A percentile compares a stretch with the other conserved stretches of the same genome.
phyloP scores from a whole-genome alignment of 2,113 vertebrate genomes.

The Eidolon helvum region DNA sequence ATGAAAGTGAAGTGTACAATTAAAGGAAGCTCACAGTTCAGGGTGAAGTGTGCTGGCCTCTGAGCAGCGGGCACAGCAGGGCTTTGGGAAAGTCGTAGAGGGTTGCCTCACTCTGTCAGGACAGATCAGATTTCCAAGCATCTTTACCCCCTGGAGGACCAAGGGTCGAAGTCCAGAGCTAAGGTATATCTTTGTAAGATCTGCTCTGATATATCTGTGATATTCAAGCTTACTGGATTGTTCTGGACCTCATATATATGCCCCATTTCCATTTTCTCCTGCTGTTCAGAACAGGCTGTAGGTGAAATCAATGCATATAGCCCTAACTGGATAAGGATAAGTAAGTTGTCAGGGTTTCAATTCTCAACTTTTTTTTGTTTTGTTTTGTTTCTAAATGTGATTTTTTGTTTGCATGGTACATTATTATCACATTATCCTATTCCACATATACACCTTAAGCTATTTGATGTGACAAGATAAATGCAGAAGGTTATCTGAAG shows the following conservation, averaged over 20 bases:
- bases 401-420: background rate
- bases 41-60: constrained; percentile 81
- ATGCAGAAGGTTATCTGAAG: background rate
- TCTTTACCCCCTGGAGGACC: constrained; percentile 19
- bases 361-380: background rate
- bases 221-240: constrained; percentile 23
- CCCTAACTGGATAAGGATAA: background rate
- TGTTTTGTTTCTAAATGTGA: background rate
- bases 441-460: background rate
- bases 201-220: background rate
- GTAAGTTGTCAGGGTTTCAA: background rate
- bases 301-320: background rate
- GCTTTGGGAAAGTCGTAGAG: constrained; percentile 76
- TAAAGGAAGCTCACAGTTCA: constrained; percentile 84
- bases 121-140: constrained; percentile 64
- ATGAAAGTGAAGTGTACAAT: constrained; percentile 80
- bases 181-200: constrained; percentile 53
- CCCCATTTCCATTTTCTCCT: constrained; percentile 16
- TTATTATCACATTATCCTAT: background rate
- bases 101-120: constrained; percentile 68
- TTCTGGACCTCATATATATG: background rate
- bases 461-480: background rate
- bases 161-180: background rate
- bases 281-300: background rate
- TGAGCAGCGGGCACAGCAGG: constrained; percentile 72